Evolutionary conservation across 2,113 vertebrate species (phyloP).

Genomic region (Dipodomys merriami): DNA sequence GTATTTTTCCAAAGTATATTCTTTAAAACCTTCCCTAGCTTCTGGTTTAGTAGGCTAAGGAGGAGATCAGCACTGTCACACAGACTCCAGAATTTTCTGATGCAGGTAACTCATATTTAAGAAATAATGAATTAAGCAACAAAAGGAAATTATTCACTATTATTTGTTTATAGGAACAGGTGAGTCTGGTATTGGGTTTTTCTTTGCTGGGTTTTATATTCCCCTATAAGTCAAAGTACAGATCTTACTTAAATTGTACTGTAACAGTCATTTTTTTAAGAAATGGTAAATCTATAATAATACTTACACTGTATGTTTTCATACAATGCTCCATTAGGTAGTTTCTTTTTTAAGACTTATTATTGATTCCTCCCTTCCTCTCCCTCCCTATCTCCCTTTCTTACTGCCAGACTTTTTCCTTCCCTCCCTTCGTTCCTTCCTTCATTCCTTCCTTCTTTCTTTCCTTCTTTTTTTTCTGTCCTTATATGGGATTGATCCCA

Average conservation of each 20-base stretch:
- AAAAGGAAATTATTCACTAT: slow-evolving; percentile 29
- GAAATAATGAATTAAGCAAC: slow-evolving; percentile 10
- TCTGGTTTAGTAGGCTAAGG: background rate
- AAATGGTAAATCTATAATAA: slow-evolving; percentile 41
- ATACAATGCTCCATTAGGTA: slow-evolving; percentile 14
- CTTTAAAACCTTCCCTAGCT: background rate
- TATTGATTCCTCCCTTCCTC: background rate
- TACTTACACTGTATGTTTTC: slow-evolving; percentile 18
- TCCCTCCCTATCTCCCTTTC: too few species aligned
- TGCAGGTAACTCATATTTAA: background rate
- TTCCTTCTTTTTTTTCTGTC: too few species aligned
- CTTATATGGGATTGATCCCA: too few species aligned
- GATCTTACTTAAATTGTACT: background rate
- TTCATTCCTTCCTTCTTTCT: background rate
- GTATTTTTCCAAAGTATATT: background rate
- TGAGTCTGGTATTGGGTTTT: background rate
- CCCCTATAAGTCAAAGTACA: background rate
- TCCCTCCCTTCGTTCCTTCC: background rate
- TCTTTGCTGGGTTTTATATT: background rate
- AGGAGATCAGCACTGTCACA: background rate
- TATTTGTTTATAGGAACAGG: background rate
- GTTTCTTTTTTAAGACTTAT: background rate
- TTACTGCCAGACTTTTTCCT: too few species aligned
- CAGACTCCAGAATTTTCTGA: background rate
- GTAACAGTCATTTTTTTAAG: background rate